Conservation (phyloP, 2,888 invertebrate species). For the Amphimallon solstitiale region DNA sequence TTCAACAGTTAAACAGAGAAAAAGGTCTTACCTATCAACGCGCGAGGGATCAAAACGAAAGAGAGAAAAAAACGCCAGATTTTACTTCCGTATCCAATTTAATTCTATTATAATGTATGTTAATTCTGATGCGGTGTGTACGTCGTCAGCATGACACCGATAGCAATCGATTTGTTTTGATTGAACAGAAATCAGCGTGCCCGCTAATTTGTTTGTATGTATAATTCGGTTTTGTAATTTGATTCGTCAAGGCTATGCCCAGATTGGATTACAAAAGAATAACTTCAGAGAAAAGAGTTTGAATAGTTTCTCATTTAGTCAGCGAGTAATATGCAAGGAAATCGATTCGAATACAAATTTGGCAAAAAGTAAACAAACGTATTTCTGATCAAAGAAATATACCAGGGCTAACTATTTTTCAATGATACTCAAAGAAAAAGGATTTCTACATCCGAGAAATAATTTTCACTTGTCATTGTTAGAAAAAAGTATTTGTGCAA, state of each 20-base stretch:
- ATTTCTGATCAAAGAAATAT: too few species aligned
- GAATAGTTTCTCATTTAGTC: too few species aligned
- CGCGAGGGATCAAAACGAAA: background rate
- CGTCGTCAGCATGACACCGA: slow-evolving; percentile 13
- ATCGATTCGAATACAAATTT: too few species aligned
- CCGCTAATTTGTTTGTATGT: background rate
- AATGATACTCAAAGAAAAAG: too few species aligned
- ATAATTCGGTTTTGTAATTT: background rate
- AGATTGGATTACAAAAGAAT: slow-evolving; percentile 14
- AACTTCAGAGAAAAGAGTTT: background rate
- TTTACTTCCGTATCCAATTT: slow-evolving; percentile 9
- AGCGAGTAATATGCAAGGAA: too few species aligned
- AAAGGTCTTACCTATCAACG: background rate
- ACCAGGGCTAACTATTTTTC: too few species aligned
- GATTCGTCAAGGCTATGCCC: slow-evolving; percentile 17
- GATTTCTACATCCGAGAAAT: too few species aligned
- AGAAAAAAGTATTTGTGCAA: too few species aligned
- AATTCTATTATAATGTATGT: slow-evolving; percentile 24
- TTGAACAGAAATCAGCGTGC: background rate
- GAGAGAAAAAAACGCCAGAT: background rate
- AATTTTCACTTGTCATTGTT: too few species aligned
- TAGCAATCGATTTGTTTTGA: slow-evolving; percentile 28
- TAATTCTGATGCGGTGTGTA: slow-evolving; percentile 25
- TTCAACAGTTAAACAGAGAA: background rate
- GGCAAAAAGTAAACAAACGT: too few species aligned